Base-by-base conservation (phyloP, 2,113 vertebrate genomes). In the Stercorarius parasiticus region DNA sequence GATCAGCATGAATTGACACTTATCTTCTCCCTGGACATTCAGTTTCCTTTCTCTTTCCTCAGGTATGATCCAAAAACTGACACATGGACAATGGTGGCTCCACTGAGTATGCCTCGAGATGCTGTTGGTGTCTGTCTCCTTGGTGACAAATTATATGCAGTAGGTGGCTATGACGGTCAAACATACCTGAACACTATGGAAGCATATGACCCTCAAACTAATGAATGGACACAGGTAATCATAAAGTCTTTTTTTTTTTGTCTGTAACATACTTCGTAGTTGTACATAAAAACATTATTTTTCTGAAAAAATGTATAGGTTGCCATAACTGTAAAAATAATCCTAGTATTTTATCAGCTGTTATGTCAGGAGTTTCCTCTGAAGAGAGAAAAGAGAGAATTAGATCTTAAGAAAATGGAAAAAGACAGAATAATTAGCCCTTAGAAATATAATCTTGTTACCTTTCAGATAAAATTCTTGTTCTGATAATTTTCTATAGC, bases 21-120 rank as follows among this genome's bases (percentile, higher is more conserved):
- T 77, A 17, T 13, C 30, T 73, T 89, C 15, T 61, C 9, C 55
- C 32, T 47, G 19, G 10, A 52, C 14, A 52, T 65, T 21, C 19
- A 64, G 6, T 61, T 82, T 82, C 23, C 12, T 85, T 96, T 59
- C 52, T 90, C 3, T 30, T 96, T 97, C 36, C 90, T 81, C 90
- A 98, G 98, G 38, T 98, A 98, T 67, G 98, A 98, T 82, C 98
- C 98, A 27, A 98, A 98, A 97, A 98, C 98, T 58, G 98, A 98
- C 89, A 98, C 98, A 3, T 98, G 98, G 98, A 98, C 98, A 55
- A 98, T 98, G 97, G 98, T 98, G n/a, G 98, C 98, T 88, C 98
- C 98, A 36, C 83, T 98, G 87, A 98, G 98, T 94, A 98, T 98
- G 97, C 98, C 98, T 82, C 95, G 98, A 96, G 98, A 98, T 95